These are phyloP conservation scores for Oopsacas minuta DNA, from an alignment of 37 sponge, comb jelly and placozoan genomes.

Conservation along the genomic window DNA sequence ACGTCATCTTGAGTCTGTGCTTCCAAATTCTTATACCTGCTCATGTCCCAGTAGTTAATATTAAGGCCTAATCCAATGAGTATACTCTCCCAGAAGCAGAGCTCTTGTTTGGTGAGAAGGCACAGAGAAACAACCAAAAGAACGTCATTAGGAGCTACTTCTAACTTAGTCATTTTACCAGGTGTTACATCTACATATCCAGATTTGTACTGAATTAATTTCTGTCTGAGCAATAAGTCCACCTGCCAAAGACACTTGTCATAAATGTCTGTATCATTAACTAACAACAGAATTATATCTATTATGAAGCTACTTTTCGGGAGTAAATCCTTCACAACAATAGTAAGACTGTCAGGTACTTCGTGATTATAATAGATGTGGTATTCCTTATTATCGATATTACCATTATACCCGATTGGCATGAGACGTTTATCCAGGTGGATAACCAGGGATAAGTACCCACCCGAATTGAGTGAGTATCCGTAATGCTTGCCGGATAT, in stretches of 20 bases:
- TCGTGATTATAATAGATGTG: conserved; percentile 26
- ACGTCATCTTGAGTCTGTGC: background rate
- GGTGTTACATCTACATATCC: conserved; percentile 40
- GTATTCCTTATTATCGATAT: background rate
- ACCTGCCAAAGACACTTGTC: conserved; percentile 48
- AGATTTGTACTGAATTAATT: conserved; percentile 50
- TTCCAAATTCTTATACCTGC: conserved; percentile 16
- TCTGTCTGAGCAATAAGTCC: conserved; percentile 43
- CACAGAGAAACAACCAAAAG: conserved; percentile 39
- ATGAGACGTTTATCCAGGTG: conserved; percentile 40
- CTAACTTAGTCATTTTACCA: conserved; percentile 4
- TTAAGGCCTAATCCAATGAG: conserved; percentile 27
- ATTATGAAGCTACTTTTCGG: conserved; percentile 29
- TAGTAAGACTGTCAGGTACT: conserved; percentile 22
- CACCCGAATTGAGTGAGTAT: conserved; percentile 6
- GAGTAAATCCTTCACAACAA: conserved; percentile 26
- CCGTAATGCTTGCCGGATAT: conserved; percentile 28
- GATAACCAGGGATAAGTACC: conserved; percentile 27
- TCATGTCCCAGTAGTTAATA: conserved; percentile 51
- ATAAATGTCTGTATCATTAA: conserved; percentile 25
- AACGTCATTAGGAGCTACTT: conserved; percentile 15
- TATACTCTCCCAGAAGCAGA: conserved; percentile 43
- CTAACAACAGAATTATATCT: conserved; percentile 33
- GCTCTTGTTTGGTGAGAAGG: conserved; percentile 24
- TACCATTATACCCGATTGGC: conserved; percentile 26